A percentile compares a stretch with the other conserved stretches of the same genome.
These are phyloP conservation scores for Sorex araneus DNA, from an alignment of 2,113 vertebrate species.

Conservation along the genomic window DNA sequence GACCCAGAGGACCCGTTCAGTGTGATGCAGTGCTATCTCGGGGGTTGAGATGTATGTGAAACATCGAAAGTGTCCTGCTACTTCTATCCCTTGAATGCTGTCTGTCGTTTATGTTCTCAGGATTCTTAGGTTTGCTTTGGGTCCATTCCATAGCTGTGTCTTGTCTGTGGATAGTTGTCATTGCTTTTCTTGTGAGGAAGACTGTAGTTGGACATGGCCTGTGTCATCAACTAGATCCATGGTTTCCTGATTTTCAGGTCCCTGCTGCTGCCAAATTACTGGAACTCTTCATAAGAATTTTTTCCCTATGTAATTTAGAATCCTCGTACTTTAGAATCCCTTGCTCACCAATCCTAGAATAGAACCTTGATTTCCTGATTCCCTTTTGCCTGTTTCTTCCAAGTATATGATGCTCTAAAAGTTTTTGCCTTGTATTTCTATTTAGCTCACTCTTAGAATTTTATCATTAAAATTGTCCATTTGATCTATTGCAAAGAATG, in stretches of 20 bases:
- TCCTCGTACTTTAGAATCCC: background rate
- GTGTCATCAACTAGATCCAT: background rate
- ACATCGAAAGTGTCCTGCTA: background rate
- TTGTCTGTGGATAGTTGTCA: background rate
- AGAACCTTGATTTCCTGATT: conserved; percentile 30
- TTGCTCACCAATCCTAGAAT: background rate
- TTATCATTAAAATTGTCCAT: background rate
- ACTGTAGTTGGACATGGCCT: background rate
- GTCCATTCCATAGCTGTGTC: no score
- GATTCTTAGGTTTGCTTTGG: no score
- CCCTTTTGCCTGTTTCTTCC: conserved; percentile 19
- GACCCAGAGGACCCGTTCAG: background rate
- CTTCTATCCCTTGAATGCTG: background rate
- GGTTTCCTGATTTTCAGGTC: background rate
- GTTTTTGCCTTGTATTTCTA: conserved; percentile 47
- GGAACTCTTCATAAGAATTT: conserved; percentile 21
- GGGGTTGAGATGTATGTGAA: background rate
- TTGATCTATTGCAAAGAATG: conserved; percentile 30
- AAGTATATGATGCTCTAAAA: background rate
- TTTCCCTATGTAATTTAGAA: background rate
- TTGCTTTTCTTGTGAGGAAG: background rate
- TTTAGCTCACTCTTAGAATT: conserved; percentile 44
- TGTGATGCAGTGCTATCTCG: background rate
- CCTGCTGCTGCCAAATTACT: conserved; percentile 19
- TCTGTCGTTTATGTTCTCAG: background rate